Base-by-base conservation (phyloP, 2,888 invertebrate species). In the Seira ritae region DNA sequence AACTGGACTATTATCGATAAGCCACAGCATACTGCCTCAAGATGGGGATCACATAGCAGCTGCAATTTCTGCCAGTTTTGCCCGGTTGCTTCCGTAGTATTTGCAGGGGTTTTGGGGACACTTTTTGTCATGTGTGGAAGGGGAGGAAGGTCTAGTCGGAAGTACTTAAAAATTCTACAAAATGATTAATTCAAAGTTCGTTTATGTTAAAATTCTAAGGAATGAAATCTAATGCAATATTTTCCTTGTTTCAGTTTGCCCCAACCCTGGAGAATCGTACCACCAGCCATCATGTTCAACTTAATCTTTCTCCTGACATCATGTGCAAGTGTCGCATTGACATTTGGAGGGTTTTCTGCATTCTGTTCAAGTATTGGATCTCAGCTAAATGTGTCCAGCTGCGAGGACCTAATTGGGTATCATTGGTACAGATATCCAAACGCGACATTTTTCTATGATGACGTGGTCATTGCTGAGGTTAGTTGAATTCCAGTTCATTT, bases 201-300 rank as follows among this genome's bases (percentile, higher is more conserved):
- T 23, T 24, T 37, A n/a, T 69, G 31, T 17, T 31, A 69, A 31
- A 3, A 12, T 15, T 68, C 23, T 20, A 66, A 12, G 17, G 66
- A 4, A 19, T 22, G 8, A 15, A 6, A 22, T 67, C 1, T 6
- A 8, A 15, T 1, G 8, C 23, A 8, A 24, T 23, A 22, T 1
- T 19, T 23, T 20, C 6, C 70, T 46, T 23, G 15, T 31, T 46
- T 23, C 67, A 88, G 87, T 67, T 81, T 88, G n/a, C 87, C 87
- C 10, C 88, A 88, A 76, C 86, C 88, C 12, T 88, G 88, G 88
- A 84, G 88, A 77, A 88, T 88, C 15, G 88, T 88, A 10, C 87
- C 87, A 75, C 88, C 87, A 69, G 88, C 88, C 1, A 84, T 88
- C 66, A 76, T 88, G 62, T 88, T 88, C 81, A 88, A 85, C 60